phyloP scores from a whole-genome alignment of 2,797 vertebrate genomes.

The Varecia variegata region DNA sequence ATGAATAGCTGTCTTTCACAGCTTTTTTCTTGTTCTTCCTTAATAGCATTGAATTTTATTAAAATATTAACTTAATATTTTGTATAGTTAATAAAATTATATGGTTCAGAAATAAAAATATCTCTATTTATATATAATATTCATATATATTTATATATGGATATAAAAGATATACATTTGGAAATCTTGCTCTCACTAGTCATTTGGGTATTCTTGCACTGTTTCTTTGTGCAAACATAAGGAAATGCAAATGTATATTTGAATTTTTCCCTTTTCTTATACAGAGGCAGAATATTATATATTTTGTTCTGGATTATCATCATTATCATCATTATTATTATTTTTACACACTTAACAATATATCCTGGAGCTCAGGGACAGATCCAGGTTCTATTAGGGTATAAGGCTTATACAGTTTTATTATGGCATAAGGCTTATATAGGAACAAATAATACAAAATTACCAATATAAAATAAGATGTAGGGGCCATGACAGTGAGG shows the following conservation, averaged over 20 bases:
- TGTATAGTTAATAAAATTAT: not conserved
- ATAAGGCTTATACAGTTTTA: not conserved
- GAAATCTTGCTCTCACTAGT: not conserved
- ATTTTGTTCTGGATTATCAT: not conserved
- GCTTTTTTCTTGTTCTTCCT: not conserved
- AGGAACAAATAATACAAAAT: not conserved
- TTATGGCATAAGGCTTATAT: not conserved
- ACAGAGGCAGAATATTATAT: not conserved
- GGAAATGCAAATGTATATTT: not conserved
- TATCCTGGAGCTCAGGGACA: not conserved
- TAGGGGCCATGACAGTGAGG: not conserved
- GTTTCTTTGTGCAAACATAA: not conserved
- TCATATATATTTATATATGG: not conserved
- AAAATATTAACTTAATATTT: conserved; percentile 18
- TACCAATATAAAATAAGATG: not conserved
- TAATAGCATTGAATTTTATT: not conserved
- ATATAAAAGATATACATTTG: not conserved
- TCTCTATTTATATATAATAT: not conserved
- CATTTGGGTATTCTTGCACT: not conserved
- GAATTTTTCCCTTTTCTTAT: not conserved
- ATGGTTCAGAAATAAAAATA: conserved; percentile 6
- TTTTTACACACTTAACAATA: not conserved
- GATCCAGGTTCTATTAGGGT: not conserved
- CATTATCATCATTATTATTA: not conserved
- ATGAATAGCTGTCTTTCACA: not conserved